Evolutionary conservation across 1,140 invertebrate species (phyloP).

Genomic region (Mesaphorura yosii): DNA sequence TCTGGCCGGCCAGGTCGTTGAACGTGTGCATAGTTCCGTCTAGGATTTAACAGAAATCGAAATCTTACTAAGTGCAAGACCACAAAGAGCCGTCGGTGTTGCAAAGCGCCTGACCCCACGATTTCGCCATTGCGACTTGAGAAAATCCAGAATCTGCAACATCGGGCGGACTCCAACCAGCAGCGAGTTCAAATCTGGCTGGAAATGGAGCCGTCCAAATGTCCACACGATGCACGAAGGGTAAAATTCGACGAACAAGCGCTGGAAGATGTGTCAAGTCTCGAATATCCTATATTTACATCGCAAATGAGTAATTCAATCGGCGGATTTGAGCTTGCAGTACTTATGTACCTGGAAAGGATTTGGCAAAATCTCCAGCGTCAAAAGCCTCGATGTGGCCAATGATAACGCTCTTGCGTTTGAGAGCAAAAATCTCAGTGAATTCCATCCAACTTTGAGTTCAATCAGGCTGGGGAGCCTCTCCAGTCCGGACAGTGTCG

Average conservation of each 20-base stretch:
- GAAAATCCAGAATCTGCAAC: slow-evolving; percentile 7
- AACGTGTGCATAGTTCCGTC: neutral
- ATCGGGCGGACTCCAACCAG: neutral
- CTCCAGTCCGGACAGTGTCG: slow-evolving; percentile 15
- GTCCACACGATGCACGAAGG: slow-evolving; percentile 15
- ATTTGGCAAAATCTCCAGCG: slow-evolving; percentile 25
- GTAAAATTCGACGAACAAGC: slow-evolving; percentile 13
- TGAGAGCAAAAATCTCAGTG: slow-evolving; percentile 18
- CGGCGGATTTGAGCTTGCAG: no score
- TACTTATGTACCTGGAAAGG: slow-evolving; percentile 24
- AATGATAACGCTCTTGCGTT: slow-evolving; percentile 12
- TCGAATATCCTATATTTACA: slow-evolving; percentile 23
- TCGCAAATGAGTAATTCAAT: no score
- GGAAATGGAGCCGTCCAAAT: slow-evolving; percentile 19
- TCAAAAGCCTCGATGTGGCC: slow-evolving; percentile 7
- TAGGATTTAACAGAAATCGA: slow-evolving; percentile 3
- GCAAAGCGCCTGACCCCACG: slow-evolving; percentile 11
- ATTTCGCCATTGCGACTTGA: slow-evolving; percentile 3
- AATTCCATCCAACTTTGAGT: slow-evolving; percentile 23
- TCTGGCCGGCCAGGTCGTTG: slow-evolving; percentile 8
- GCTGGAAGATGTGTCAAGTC: slow-evolving; percentile 23
- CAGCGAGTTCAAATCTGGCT: neutral
- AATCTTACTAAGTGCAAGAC: neutral
- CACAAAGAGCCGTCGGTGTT: neutral
- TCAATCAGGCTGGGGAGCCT: slow-evolving; percentile 23